Evolutionary conservation across 1,140 invertebrate genomes (phyloP), one percentile per base, ranked within the genome.

Genomic region (Archegozetes longisetosus): DNA sequence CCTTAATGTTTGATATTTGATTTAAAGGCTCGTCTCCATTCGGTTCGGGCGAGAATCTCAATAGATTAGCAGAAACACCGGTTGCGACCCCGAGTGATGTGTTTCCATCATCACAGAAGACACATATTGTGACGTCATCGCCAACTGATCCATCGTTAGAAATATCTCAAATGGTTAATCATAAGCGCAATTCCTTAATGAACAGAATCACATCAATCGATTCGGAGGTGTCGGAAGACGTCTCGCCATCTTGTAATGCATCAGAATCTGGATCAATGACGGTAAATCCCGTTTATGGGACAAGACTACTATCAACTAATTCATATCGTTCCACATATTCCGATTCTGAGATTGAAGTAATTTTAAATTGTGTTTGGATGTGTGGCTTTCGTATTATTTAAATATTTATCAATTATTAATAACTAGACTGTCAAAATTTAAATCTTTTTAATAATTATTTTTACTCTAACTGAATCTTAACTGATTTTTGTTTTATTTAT

Each of bases 321-420:
- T 84, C 84, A 51, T 83, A 86, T 74, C 80, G 88, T 66, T 88
- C 86, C 64, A 87, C 89, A 55, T 83, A 91, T 62, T 93, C 89
- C 64, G 91, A 95, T 74, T 91, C 86, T 69, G 91, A 94, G 77
- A 81, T 88, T 68, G 86, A 90, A 63, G 75, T 69, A 58, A 57
- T 57, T 57, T 46, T 40, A 17, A 40, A 40, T 40, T 40, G 32
- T n/a, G n/a, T n/a, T n/a, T n/a, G n/a, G n/a, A n/a, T n/a, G n/a
- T n/a, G n/a, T n/a, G n/a, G 13, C 26, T 20, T 24, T 2, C 49
- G 2, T 51, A 51, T 51, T 51, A 2, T 55, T 57, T 1, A 13
- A 47, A 6, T 56, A 46, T 52, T 47, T 46, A 4, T 56, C 47
- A 22, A 48, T 56, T 52, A 6, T 22, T 54, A 17, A 14, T 24